A percentile compares a stretch with the other conserved stretches of the same genome.
Evolutionary conservation across 2,888 invertebrate species (phyloP).

Genomic region (Odontothrips loti): DNA sequence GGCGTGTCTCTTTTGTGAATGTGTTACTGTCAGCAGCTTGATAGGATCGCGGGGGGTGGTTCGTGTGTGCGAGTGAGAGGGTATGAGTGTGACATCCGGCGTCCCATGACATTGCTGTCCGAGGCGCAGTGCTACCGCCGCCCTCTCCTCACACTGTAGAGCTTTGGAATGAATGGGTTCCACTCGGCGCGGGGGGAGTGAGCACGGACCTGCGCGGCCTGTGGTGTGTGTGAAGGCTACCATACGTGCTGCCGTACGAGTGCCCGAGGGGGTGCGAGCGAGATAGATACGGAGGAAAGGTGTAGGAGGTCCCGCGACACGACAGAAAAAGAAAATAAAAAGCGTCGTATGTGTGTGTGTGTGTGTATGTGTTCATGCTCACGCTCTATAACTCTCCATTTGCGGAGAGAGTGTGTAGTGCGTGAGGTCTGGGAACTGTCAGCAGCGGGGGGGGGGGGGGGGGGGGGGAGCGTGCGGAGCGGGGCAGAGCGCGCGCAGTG

Average conservation of each 20-base stretch:
- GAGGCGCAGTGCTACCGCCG: not conserved
- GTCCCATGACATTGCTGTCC: too few relatives aligned
- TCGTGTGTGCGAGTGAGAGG: not conserved
- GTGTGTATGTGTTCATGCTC: not conserved
- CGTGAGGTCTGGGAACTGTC: not conserved
- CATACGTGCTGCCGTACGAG: not conserved
- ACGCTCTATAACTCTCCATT: not conserved
- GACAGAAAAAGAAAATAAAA: not conserved
- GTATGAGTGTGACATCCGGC: too few relatives aligned
- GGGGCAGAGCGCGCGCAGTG: not conserved
- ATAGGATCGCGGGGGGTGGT: not conserved
- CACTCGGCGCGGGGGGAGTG: not conserved
- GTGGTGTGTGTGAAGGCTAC: not conserved
- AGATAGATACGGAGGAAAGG: not conserved
- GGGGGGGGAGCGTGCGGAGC: not conserved
- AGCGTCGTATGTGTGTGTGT: not conserved
- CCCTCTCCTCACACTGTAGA: not conserved
- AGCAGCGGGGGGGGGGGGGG: not conserved
- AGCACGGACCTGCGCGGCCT: not conserved
- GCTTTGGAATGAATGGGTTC: slow-evolving; percentile 2
- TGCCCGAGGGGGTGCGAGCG: not conserved
- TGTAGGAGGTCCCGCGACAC: not conserved
- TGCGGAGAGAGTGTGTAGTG: not conserved
- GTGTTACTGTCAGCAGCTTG: not conserved
- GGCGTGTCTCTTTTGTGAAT: slow-evolving; percentile 9